Evolutionary conservation across 2,888 invertebrate species (phyloP), one percentile per base, ranked within the genome.

Genomic region (Automeris io): DNA sequence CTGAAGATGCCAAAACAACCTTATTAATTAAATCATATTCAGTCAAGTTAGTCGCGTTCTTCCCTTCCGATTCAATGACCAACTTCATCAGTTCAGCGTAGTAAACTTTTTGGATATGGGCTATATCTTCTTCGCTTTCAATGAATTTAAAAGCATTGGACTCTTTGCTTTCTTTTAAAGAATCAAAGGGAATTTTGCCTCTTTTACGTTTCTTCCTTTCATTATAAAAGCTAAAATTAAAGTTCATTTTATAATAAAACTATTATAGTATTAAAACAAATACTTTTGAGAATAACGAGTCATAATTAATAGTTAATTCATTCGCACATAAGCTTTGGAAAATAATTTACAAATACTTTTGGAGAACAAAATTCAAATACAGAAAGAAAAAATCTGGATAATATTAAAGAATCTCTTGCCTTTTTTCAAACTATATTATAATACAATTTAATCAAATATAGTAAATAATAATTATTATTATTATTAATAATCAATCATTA

Each of bases 1-100:
- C 74, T 43, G 74, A 65, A 0, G 85, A 76, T 16, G 88, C 72
- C 22, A 71, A 43, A 31, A 88, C 63, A 23, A 90, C 69, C 35
- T 77, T 67, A 32, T 73, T 69, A 43, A 87, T 79, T 23, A 87
- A 49, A 47, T 79, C 81, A 4, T 66, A 45, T 47, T 87, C 87
- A 39, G 60, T 61, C 4, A 76, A 31, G 40, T 70, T 72, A 1
- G 60, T 59, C 16, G 41, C 49, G 37, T 78, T 61, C 47, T 51
- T 18, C 47, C 51, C 49, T 42, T 57, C 57, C 52, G 76, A 45
- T 68, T 88, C 66, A 52, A 88, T 49, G 43, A 90, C 73, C 22
- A 78, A 50, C 52, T 81, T 82, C 32, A 88, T 77, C 0, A 87
- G 49, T 49, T 79, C 78, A 31, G 81, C 75, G 33, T 82, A 83